Base-by-base conservation (phyloP, 2,797 vertebrate species). In the Lateolabrax maculatus region DNA sequence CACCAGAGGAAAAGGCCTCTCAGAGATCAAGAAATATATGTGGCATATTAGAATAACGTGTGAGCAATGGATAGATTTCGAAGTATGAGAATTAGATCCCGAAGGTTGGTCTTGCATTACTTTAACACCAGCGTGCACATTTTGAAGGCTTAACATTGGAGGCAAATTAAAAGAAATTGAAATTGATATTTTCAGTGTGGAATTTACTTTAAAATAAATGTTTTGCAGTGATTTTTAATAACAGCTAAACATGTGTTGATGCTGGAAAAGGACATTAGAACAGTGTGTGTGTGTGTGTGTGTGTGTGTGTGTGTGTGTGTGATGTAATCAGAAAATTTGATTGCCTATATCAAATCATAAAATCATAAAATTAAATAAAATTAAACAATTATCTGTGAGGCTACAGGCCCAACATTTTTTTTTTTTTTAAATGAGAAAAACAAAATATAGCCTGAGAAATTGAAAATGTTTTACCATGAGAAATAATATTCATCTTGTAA, bases 1-100 rank as follows among this genome's bases (percentile, higher is more conserved):
- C 60, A 51, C 34, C 61, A 3, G 67, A 80, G 81, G 11, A 56
- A 65, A 66, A 69, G 66, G 78, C 62, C 80, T 71, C 75, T 73
- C 52, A 27, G 60, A 63, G n/a, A 61, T 43, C 37, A 64, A 3
- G 31, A 48, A 49, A 25, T 67, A 64, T 60, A 61, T 71, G 66
- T 56, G 49, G 52, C 31, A 23, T 19, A 57, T 79, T 43, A 34
- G 55, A 75, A 77, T 56, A 69, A 62, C n/a, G 11, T 23, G 49
- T 43, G 53, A 80, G 56, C 27, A 2, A 67, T 37, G 34, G n/a
- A 23, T 23, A 16, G 16, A 68, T 77, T 79, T 68, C 31, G 10
- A 55, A 75, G 55, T 29, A 55, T 58, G 57, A 71, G 53, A 71
- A 77, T 70, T 23, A 67, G 68, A 74, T 5, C 10, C 68, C 12